Base-by-base conservation (phyloP, 2,113 vertebrate genomes). In the Oostethus manadensis region DNA sequence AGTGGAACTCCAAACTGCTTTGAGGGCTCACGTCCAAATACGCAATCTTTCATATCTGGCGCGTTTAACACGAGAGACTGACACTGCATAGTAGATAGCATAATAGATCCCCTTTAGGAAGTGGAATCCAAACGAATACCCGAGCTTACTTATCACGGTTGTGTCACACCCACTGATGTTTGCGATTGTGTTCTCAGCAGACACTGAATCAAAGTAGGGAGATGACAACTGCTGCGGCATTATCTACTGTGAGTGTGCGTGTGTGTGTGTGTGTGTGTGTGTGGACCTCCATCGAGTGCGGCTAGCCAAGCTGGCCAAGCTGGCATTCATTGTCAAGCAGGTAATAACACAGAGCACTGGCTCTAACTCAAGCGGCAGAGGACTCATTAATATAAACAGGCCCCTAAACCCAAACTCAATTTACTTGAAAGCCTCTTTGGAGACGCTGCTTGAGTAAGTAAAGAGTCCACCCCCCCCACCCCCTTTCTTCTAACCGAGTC, bases 361-460 rank as follows among this genome's bases (percentile, higher is more conserved):
- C 73, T 73, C 74, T 70, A 85, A 74, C 77, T 82, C 72, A 71
- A 71, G 60, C 63, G 53, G 62, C 79, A 75, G 74, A 69, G 70
- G 78, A 71, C 69, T 87, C 83, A 84, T 87, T 84, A 84, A 86
- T 85, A 84, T 77, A 85, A 86, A 84, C 84, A 78, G 79, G 83
- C 83, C 79, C 82, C 74, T 82, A 77, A 86, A 87, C 83, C 79
- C 82, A 84, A 89, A 84, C 84, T 84, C 84, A 87, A 86, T 86
- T 88, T 86, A 81, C 71, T 76, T 86, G 79, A 87, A 86, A 86
- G 84, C 84, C 81, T 84, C 82, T 81, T 84, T 80, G 75, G 79
- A 82, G 79, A 76, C 15, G 50, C 62, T 49, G 70, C 63, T 76
- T 77, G 75, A 74, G 68, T 70, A 67, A 74, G 68, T 70, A 67